Conservation (phyloP, 2,113 vertebrate species). For the Vulpes ferrilata region DNA sequence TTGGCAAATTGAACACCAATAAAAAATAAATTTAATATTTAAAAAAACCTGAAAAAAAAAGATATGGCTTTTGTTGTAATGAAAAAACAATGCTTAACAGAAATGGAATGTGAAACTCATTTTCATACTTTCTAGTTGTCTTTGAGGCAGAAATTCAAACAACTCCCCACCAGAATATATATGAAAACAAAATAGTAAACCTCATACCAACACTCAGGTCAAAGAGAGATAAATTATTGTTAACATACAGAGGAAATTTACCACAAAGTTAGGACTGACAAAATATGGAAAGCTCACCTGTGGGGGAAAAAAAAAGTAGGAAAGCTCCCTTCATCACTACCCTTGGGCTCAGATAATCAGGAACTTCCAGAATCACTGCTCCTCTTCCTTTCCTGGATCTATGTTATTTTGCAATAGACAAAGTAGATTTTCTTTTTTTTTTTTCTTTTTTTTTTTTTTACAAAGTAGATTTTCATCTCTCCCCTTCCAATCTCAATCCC, state of each 20-base stretch:
- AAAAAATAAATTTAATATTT: too few relatives aligned
- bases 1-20: too few relatives aligned
- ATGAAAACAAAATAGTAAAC: slow-evolving; percentile 34
- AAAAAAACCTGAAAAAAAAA: neutral
- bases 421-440: neutral
- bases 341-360: neutral
- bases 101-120: neutral
- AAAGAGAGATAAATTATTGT: neutral
- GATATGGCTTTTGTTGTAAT: neutral
- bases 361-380: neutral
- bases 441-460: too few relatives aligned
- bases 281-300: neutral
- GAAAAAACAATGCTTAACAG: neutral
- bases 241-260: neutral
- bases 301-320: neutral
- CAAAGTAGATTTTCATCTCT: neutral
- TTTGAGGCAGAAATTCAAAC: neutral
- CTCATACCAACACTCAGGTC: neutral
- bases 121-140: neutral
- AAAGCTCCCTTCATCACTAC: neutral
- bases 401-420: neutral
- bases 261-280: neutral
- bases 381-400: neutral
- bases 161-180: neutral
- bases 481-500: neutral